These are phyloP conservation scores for Linyphia triangularis DNA, from an alignment of 2,888 invertebrate genomes.

Conservation along the genomic window DNA sequence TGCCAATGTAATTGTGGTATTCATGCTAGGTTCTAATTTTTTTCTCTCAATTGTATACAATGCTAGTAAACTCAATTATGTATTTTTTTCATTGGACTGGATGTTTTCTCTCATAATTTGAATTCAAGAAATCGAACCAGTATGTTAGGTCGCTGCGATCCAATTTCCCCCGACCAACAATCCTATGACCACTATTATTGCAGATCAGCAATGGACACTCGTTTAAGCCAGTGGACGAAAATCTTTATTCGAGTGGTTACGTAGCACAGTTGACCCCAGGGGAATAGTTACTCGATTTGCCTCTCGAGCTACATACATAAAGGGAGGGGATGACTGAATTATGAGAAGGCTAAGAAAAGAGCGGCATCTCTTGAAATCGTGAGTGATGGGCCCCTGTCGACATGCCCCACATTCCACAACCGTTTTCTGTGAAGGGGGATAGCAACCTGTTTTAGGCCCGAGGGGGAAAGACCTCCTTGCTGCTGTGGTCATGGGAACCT, in stretches of 20 bases:
- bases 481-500: conserved; percentile 55
- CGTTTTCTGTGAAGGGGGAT: not conserved
- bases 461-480: conserved; percentile 52
- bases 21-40: too few relatives aligned
- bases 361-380: conserved; percentile 1
- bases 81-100: too few relatives aligned
- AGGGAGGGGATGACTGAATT: conserved; percentile 3
- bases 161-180: too few relatives aligned
- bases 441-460: conserved; percentile 28
- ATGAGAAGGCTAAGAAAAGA: not conserved
- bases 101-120: too few relatives aligned
- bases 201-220: not conserved
- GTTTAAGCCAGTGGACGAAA: not conserved
- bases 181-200: not conserved
- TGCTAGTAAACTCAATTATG: too few relatives aligned
- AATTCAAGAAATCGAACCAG: too few relatives aligned
- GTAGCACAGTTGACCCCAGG: not conserved
- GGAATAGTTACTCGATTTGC: not conserved
- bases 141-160: too few relatives aligned
- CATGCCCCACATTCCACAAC: conserved; percentile 67
- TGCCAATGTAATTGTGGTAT: too few relatives aligned
- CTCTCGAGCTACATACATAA: not conserved
- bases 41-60: too few relatives aligned
- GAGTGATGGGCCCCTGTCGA: conserved; percentile 17
- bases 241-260: not conserved